Conservation (phyloP, 2,888 invertebrate genomes). For the Hofmannophila pseudospretella region DNA sequence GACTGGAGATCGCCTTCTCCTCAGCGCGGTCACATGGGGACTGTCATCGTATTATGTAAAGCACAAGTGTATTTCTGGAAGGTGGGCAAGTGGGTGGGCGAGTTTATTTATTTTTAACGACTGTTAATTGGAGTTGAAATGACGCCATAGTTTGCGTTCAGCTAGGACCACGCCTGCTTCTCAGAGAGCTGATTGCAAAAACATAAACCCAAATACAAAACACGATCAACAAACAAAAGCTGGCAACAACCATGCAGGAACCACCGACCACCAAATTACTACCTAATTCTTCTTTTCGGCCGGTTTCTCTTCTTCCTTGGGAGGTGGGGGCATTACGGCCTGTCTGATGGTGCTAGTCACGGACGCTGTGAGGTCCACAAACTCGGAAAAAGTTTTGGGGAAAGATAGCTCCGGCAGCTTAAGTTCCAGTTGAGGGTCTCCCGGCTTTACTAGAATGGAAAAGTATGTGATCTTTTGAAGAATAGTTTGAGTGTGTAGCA, state of each 20-base stretch:
- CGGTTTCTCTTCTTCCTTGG: constrained; percentile 42
- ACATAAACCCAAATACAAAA: neutral
- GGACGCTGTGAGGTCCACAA: constrained; percentile 59
- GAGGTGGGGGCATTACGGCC: constrained; percentile 67
- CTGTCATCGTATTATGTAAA: too few relatives aligned
- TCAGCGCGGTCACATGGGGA: too few relatives aligned
- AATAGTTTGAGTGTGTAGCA: too few relatives aligned
- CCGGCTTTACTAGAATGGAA: constrained; percentile 79
- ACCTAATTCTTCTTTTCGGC: constrained; percentile 63
- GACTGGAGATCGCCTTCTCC: too few relatives aligned
- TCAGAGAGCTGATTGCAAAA: too few relatives aligned
- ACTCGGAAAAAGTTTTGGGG: constrained; percentile 79
- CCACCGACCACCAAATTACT: too few relatives aligned
- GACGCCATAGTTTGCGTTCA: too few relatives aligned
- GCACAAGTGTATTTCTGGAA: too few relatives aligned
- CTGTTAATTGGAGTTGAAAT: too few relatives aligned
- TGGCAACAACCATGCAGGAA: constrained; percentile 2
- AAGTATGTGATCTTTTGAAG: neutral
- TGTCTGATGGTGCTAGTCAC: constrained; percentile 61
- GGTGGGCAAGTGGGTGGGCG: too few relatives aligned
- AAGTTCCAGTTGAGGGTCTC: constrained; percentile 80
- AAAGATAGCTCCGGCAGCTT: constrained; percentile 79
- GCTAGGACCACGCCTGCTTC: too few relatives aligned
- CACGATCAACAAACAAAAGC: neutral
- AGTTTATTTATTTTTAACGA: too few relatives aligned